Base-by-base conservation (phyloP, 2,888 invertebrate species). In the Brenthis hecate region DNA sequence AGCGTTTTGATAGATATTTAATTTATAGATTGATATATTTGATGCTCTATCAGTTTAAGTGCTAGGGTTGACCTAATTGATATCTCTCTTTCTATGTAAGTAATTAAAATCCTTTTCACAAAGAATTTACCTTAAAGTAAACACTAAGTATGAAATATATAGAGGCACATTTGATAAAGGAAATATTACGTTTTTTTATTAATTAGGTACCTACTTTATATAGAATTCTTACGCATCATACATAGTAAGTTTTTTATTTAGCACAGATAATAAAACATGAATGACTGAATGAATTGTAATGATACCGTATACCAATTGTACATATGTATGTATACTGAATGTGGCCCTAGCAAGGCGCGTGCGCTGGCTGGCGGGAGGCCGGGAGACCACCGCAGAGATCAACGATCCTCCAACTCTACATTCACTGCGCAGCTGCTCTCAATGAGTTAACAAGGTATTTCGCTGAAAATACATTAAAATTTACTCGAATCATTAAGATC, bases 321-420 rank as follows among this genome's bases (percentile, higher is more conserved):
- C 54, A 54, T 55, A 48, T 28, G 62, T n/a, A 56, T 51, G 32
- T 23, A 55, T 50, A 48, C 48, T 51, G 14, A 57, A 61, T 23
- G 56, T n/a, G 2, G 14, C 64, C 23, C 61, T 61, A 72, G 77
- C 73, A 71, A 66, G 67, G 77, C 82, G 80, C 81, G 83, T 80
- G 83, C 81, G 74, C 66, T 78, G 72, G 74, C 81, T 78, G 72
- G 74, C 81, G 77, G 80, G 79, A 73, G 80, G 75, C 75, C 82
- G 69, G 72, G 58, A 61, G 70, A 65, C 70, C 70, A 70, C 70
- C 68, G 68, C 68, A 47, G 77, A 80, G 79, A 71, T 77, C 78
- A 76, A 80, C 74, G 77, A 81, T 81, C 78, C 80, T 82, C 80
- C 78, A 81, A 71, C 69, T 71, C 65, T 13, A 57, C 58, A 65